Percentiles rank a stretch among this genome's conserved stretches.
Evolutionary conservation across 2,113 vertebrate genomes (phyloP).

Genomic region (Menura novaehollandiae): DNA sequence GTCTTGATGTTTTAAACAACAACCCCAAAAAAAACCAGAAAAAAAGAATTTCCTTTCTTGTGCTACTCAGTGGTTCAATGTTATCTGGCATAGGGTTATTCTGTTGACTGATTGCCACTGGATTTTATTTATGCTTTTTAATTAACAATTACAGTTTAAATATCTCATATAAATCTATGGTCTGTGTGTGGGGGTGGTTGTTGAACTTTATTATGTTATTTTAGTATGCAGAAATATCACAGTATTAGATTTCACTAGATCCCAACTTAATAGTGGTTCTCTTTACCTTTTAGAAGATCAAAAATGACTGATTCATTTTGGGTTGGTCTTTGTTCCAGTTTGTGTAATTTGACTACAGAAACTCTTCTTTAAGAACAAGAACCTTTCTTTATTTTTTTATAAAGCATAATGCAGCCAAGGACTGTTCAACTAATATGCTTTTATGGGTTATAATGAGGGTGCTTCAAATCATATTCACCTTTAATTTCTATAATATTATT

Average conservation of each 20-base stretch:
- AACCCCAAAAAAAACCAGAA: not conserved
- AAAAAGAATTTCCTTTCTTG: not conserved
- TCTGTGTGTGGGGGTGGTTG: not conserved
- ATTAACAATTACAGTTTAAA: slow-evolving; percentile 60
- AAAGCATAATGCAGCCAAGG: slow-evolving; percentile 1
- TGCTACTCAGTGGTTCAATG: not conserved
- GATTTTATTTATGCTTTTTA: slow-evolving; percentile 62
- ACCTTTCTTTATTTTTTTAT: not conserved
- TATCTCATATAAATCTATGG: slow-evolving; percentile 17
- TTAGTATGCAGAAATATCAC: slow-evolving; percentile 43
- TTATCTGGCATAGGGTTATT: slow-evolving; percentile 50
- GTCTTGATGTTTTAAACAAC: not conserved
- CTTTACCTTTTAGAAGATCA: not conserved
- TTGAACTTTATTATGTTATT: slow-evolving; percentile 34
- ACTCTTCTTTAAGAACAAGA: not conserved
- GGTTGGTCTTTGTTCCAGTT: not conserved
- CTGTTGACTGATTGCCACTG: slow-evolving; percentile 26
- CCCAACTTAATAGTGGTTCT: not conserved
- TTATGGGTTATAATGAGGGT: slow-evolving; percentile 56
- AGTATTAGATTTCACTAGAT: slow-evolving; percentile 15
- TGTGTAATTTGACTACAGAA: not conserved
- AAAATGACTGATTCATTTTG: not conserved
- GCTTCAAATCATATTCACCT: slow-evolving; percentile 32
- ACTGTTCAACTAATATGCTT: slow-evolving; percentile 16
- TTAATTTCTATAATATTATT: slow-evolving; percentile 57